phyloP scores from a whole-genome alignment of 1,140 invertebrate genomes.

The Drosophila pseudoananassae region DNA sequence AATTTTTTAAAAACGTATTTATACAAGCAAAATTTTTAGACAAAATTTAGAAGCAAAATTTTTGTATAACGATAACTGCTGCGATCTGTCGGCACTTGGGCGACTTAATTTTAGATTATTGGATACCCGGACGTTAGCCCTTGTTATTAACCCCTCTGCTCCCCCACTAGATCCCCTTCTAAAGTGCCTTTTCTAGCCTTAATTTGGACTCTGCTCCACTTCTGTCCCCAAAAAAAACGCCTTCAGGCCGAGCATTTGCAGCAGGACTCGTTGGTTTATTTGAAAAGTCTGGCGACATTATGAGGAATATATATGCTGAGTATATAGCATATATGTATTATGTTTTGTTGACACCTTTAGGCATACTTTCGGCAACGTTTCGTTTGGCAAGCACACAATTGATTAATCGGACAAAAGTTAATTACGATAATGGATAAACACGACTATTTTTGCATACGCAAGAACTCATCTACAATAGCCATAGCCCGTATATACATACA shows the following conservation, averaged over 20 bases:
- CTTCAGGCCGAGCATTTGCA: slow-evolving; percentile 3
- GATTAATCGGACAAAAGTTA: slow-evolving; percentile 41
- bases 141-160: background rate
- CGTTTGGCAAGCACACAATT: slow-evolving; percentile 55
- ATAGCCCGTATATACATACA: slow-evolving; percentile 53
- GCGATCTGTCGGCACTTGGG: slow-evolving; percentile 9
- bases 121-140: slow-evolving; percentile 1
- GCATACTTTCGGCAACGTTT: slow-evolving; percentile 66
- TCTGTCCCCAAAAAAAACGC: slow-evolving; percentile 4
- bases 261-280: slow-evolving; percentile 62
- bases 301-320: slow-evolving; percentile 25
- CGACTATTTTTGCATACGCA: slow-evolving; percentile 45
- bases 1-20: slow-evolving; percentile 71
- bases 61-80: slow-evolving; percentile 46
- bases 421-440: slow-evolving; percentile 46
- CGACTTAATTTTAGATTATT: slow-evolving; percentile 34
- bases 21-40: slow-evolving; percentile 69
- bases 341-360: slow-evolving; percentile 51
- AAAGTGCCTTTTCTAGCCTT: slow-evolving; percentile 79
- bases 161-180: slow-evolving; percentile 38
- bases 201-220: slow-evolving; percentile 56
- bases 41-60: slow-evolving; percentile 74
- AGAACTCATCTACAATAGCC: slow-evolving; percentile 63
- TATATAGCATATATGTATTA: slow-evolving; percentile 16
- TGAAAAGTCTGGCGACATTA: slow-evolving; percentile 52